A percentile compares a stretch with the other conserved stretches of the same genome.
These are phyloP conservation scores for Norana najaformis DNA, from an alignment of 2,888 invertebrate genomes.

Conservation along the genomic window DNA sequence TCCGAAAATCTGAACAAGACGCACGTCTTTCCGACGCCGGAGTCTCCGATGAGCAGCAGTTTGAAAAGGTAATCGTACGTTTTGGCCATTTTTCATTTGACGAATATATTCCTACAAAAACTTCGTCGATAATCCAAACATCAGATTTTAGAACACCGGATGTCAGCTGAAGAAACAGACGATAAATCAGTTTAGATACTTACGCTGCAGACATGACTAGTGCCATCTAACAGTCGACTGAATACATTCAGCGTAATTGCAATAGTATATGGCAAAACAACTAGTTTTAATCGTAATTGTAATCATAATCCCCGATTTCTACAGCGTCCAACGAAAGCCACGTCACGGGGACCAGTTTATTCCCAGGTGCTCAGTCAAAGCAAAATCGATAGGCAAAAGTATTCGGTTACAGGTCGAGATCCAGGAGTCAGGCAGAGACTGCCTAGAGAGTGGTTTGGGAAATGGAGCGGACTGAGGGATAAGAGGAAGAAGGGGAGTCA, in stretches of 20 bases:
- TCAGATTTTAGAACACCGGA: neutral
- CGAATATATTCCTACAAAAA: neutral
- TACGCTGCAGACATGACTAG: neutral
- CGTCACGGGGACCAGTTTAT: no score
- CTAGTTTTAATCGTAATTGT: no score
- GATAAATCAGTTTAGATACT: neutral
- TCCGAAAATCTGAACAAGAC: slow-evolving; percentile 69
- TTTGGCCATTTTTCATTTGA: slow-evolving; percentile 63
- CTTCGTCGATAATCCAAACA: slow-evolving; percentile 19
- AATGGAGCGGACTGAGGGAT: no score
- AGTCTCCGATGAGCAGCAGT: slow-evolving; percentile 68
- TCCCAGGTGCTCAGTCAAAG: no score
- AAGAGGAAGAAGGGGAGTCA: no score
- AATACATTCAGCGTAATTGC: neutral
- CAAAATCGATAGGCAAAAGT: no score
- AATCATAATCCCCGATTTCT: no score
- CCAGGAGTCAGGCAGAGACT: no score
- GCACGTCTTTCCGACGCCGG: slow-evolving; percentile 69
- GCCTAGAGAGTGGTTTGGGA: no score
- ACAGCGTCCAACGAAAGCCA: no score
- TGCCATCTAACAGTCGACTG: neutral
- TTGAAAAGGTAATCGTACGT: slow-evolving; percentile 70
- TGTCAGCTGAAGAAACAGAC: neutral
- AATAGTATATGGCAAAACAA: neutral
- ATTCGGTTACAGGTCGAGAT: no score